Evolutionary conservation across 2,888 invertebrate species (phyloP), one percentile per base, ranked within the genome.

Genomic region (Plagiodera versicolora): DNA sequence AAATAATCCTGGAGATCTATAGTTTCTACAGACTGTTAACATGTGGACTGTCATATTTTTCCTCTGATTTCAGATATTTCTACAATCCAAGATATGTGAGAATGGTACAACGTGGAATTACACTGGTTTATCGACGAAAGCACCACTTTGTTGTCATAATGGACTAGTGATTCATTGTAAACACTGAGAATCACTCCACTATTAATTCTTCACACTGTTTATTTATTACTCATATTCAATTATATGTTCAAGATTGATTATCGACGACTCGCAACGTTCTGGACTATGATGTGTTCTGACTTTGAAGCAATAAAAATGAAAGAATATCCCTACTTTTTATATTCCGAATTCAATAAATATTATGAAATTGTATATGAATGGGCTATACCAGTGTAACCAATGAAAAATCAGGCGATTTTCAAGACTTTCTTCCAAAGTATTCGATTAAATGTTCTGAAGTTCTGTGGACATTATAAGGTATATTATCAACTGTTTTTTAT

Each of bases 31-130:
- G n/a, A n/a, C n/a, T n/a, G n/a, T n/a, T n/a, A n/a, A n/a, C n/a
- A n/a, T n/a, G n/a, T n/a, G n/a, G n/a, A n/a, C n/a, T n/a, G n/a
- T 54, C 3, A 14, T 49, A 18, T 39, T 24, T 51, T 47, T 48
- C 44, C 6, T 20, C n/a, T 45, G 10, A 24, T 56, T 52, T 11
- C 39, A 64, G 64, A 57, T 28, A 9, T 61, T 55, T 19, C 47
- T 64, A 18, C 54, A 64, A 39, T 56, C 61, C 1, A 64, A 61
- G 46, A 28, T 59, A 10, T 61, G 61, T 32, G 51, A 48, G 18
- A 52, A 50, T 0, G 50, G 55, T n/a, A 20, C 48, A 48, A 19
- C 16, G 14, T 64, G 64, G 64, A 54, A 24, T 39, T 64, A 52
- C 24, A 64, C 61, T 10, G 61, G 61, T 18, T 19, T 64, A 5